phyloP scores from a whole-genome alignment of 2,797 vertebrate genomes.

The Myotis daubentonii region DNA sequence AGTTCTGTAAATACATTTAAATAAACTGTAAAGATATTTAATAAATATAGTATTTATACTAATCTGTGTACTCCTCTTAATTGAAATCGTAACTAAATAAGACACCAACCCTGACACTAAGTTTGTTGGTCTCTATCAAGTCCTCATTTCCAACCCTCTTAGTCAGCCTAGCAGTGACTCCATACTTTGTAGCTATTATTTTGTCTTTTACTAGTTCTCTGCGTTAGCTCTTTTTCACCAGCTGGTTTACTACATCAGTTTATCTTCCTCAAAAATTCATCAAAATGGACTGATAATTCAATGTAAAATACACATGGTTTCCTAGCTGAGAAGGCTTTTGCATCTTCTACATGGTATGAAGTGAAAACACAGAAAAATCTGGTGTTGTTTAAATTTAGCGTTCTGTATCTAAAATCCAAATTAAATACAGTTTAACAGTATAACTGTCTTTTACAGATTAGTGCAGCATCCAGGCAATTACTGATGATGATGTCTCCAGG shows the following conservation, averaged over 20 bases:
- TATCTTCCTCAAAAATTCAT: constrained; percentile 5
- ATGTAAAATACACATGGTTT: background rate
- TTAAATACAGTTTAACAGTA: background rate
- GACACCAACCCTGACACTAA: background rate
- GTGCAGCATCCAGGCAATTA: background rate
- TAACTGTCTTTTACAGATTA: background rate
- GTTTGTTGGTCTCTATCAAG: background rate
- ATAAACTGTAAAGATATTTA: constrained; percentile 97
- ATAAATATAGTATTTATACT: constrained; percentile 99
- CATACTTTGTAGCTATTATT: background rate
- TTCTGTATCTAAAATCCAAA: background rate
- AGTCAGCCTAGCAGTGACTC: background rate
- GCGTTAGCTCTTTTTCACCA: background rate
- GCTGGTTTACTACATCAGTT: background rate
- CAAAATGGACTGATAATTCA: background rate
- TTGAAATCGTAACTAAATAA: constrained; percentile 23
- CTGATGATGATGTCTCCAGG: background rate
- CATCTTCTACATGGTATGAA: background rate
- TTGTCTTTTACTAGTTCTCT: background rate
- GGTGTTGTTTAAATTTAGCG: background rate
- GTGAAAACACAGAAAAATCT: constrained; percentile 3
- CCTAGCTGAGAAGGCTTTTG: background rate
- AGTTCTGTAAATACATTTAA: constrained; percentile 98
- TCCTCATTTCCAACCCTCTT: constrained; percentile 18
- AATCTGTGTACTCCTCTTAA: constrained; percentile 72